Percentiles rank a stretch among this genome's conserved stretches.
These are phyloP conservation scores for Chrysocyon brachyurus DNA, from an alignment of 2,797 vertebrate species.

Conservation along the genomic window DNA sequence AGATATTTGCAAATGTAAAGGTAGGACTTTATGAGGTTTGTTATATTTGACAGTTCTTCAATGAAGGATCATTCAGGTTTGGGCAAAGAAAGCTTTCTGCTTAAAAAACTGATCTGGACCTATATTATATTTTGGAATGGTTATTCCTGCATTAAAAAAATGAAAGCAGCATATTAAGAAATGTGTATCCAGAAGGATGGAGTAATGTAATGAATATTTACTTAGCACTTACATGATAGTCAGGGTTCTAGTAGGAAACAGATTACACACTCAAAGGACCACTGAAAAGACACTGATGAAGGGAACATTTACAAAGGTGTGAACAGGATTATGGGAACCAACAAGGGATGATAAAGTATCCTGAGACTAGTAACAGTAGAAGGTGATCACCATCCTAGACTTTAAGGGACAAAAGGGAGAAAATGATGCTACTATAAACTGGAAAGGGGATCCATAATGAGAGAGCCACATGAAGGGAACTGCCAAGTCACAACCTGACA, in stretches of 20 bases:
- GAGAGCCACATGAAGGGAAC: neutral
- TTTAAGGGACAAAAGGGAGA: neutral
- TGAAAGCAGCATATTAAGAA: slow-evolving; percentile 5
- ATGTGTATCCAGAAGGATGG: neutral
- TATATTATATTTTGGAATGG: neutral
- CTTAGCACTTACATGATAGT: slow-evolving; percentile 5
- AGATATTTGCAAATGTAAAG: slow-evolving; percentile 40
- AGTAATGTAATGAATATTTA: slow-evolving; percentile 26
- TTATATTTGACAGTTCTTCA: slow-evolving; percentile 31
- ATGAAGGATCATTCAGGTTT: neutral
- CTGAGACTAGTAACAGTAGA: neutral
- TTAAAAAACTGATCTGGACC: neutral
- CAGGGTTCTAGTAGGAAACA: neutral
- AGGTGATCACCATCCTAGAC: neutral
- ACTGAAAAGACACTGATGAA: neutral
- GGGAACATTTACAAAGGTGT: neutral
- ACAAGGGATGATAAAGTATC: neutral
- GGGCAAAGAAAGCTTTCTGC: neutral
- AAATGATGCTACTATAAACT: neutral
- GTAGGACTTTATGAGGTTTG: neutral
- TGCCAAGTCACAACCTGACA: neutral
- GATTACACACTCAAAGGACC: neutral
- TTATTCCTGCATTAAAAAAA: neutral
- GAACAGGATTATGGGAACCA: neutral
- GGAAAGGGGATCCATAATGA: neutral